Evolutionary conservation across 2,797 vertebrate species (phyloP), one percentile per base, ranked within the genome.

Genomic region (Poecile montanus): DNA sequence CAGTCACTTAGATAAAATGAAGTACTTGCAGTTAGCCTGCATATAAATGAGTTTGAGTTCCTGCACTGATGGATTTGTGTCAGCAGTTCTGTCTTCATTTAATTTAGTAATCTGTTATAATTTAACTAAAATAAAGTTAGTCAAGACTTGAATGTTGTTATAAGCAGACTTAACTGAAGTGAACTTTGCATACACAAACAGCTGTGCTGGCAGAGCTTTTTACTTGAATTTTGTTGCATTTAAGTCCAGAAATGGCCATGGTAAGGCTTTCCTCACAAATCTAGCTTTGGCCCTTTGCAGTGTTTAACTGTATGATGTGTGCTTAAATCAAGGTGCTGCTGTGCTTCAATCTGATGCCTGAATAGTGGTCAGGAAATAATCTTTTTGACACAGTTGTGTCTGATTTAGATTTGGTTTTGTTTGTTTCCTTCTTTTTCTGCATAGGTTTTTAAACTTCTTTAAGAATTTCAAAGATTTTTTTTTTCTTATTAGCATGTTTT

Each of bases 1-100:
- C 60, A 92, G 42, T 74, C 20, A 14, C 68, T 88, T 75, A 16
- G 22, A 76, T 94, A 89, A 70, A 95, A 84, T 65, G 21, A 94
- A 93, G 38, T 87, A 87, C 61, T 91, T 96, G 93, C 85, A 85
- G 87, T 93, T 96, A 94, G 65, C 85, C 72, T 87, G 26, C 9
- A 8, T 58, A 5, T 57, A 56, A 78, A 51, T 61, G 56, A 73
- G 10, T 9, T 61, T 92, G 67, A 84, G 67, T 85, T 93, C 62
- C 80, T 94, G 63, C 50, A 18, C 50, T 48, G 63, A 13, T 91
- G 21, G 42, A 47, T 67, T 94, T 91, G 38, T 75, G 73, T 96
- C 92, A 95, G 81, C 75, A 91, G 62, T 95, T 97, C 58, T 61
- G 9, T 78, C 54, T 68, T 85, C 2, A 29, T 83, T 93, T 84